Evolutionary conservation across 2,113 vertebrate species (phyloP).

Genomic region (Helogale parvula): DNA sequence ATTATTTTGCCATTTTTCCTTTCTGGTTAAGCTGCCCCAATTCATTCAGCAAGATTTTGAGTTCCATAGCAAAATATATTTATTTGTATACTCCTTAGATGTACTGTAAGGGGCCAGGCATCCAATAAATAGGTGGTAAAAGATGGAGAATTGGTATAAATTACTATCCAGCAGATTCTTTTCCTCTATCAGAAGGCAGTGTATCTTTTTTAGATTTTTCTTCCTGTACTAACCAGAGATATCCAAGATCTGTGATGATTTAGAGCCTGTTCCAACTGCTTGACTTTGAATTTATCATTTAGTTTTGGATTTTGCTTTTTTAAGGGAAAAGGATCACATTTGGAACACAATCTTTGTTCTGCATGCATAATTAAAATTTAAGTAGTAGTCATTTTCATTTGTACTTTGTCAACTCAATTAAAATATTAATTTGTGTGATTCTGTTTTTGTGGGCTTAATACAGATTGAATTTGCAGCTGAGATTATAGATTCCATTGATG

Average conservation of each 20-base stretch:
- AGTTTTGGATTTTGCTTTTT: conserved; percentile 46
- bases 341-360: conserved; percentile 56
- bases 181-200: not conserved
- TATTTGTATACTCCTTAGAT: not conserved
- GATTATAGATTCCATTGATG: conserved; percentile 20
- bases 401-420: conserved; percentile 65
- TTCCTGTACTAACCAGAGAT: conserved; percentile 3
- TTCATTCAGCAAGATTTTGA: not conserved
- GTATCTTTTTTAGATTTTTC: conserved; percentile 47
- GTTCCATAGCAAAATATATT: not conserved
- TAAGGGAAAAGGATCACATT: not conserved
- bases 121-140: conserved; percentile 32
- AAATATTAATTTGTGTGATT: conserved; percentile 67
- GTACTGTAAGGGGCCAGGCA: not conserved
- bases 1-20: not conserved
- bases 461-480: conserved; percentile 61
- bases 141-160: conserved; percentile 19
- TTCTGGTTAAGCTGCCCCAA: not conserved
- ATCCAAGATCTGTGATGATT: conserved; percentile 37
- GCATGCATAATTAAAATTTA: conserved; percentile 64
- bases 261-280: conserved; percentile 42
- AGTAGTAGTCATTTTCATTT: conserved; percentile 58
- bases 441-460: conserved; percentile 7
- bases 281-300: conserved; percentile 69
- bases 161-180: conserved; percentile 37